Evolutionary conservation across 2,888 invertebrate species (phyloP), one percentile per base, ranked within the genome.

Genomic region (Scelioninae gen. 2): DNA sequence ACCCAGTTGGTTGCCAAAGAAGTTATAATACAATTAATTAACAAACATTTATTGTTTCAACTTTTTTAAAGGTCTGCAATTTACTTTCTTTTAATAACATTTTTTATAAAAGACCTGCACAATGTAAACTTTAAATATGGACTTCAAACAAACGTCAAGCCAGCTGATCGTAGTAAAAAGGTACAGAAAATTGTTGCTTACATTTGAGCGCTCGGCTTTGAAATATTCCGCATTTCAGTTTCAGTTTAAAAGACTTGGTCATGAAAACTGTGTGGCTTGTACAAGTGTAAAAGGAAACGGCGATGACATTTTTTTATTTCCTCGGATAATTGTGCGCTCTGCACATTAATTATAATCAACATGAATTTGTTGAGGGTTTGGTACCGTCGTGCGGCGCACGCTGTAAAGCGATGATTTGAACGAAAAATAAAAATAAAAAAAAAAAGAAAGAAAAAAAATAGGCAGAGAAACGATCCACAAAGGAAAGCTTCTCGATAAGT

Each of bases 131-230:
- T 53, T 37, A 60, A 7, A 52, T 58, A 58, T 58, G 37, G 33
- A 52, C 60, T 69, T 53, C 46, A 55, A 60, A 69, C 68, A 53
- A 61, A 61, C 13, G 35, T 41, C 28, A n/a, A 52, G 58, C 18
- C 33, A 31, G 31, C 31, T 53, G 60, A 61, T 61, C 53, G 39
- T 39, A 46, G n/a, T 16, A 55, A 69, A 68, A 48, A 37, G 35
- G 48, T 55, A 46, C 48, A 39, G 31, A 61, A 25, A 6, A 25
- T 61, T 61, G 53, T 69, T 37, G 61, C 61, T 61, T 69, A 53
- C 61, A 61, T 60, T 61, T 58, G 41, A 50, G 31, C 13, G 19
- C 11, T 25, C 18, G 18, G 52, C 58, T 61, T 61, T 61, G 67
- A 52, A 43, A 58, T 58, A 35, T 22, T 5, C 10, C 10, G 35